These are phyloP conservation scores for Xylota segnis DNA, from an alignment of 2,888 invertebrate species.

Conservation along the genomic window DNA sequence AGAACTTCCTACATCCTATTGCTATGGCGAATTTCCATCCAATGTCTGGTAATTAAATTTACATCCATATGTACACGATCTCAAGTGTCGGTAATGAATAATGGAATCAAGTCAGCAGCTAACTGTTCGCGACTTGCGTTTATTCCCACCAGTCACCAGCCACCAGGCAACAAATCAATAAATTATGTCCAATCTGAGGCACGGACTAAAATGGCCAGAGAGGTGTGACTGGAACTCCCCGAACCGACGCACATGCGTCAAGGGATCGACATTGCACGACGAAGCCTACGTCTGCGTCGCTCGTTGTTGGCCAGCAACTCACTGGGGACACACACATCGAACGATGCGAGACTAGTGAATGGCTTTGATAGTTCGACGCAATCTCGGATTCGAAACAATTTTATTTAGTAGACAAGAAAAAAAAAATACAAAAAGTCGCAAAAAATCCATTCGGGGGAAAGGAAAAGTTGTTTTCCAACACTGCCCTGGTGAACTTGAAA, in stretches of 20 bases:
- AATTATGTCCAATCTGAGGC: conserved; percentile 2
- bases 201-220: neutral
- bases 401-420: neutral
- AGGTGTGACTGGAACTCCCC: conserved; percentile 18
- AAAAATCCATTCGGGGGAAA: conserved; percentile 26
- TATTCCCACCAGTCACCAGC: neutral
- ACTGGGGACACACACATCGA: conserved; percentile 9
- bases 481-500: conserved; percentile 67
- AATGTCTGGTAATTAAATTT: conserved; percentile 7
- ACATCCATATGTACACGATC: conserved; percentile 6
- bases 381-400: neutral
- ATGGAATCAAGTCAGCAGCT: neutral
- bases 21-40: conserved; percentile 11
- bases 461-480: conserved; percentile 58
- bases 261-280: conserved; percentile 42
- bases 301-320: neutral
- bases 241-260: conserved; percentile 67
- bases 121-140: conserved; percentile 23
- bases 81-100: conserved; percentile 9
- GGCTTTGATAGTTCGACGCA: conserved; percentile 18
- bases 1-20: conserved; percentile 43
- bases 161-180: conserved; percentile 1
- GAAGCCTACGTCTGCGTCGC: conserved; percentile 1
- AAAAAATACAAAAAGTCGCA: neutral
- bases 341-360: conserved; percentile 10